Evolutionary conservation across 1,140 invertebrate genomes (phyloP).

Genomic region (Heterodera schachtii): DNA sequence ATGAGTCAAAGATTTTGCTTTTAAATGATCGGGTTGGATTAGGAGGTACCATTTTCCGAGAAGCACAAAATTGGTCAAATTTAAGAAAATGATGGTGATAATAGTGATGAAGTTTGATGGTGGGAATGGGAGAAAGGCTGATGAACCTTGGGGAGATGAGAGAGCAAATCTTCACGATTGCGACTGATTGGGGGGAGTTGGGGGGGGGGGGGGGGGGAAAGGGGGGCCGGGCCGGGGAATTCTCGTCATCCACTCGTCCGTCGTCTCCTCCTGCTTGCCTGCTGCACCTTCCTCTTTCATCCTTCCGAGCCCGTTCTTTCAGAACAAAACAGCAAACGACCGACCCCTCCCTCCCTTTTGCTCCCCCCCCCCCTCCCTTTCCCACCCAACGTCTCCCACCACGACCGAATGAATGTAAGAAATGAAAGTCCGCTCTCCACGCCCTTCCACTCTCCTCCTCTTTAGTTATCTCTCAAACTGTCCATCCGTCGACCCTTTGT

Average conservation of each 20-base stretch:
- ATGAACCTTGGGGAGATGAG: background rate
- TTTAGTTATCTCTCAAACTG: background rate
- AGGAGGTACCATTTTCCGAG: too few species aligned
- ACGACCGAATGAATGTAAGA: too few species aligned
- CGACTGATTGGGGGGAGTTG: background rate
- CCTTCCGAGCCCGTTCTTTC: background rate
- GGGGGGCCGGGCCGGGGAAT: background rate
- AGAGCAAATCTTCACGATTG: background rate
- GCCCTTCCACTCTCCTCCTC: background rate
- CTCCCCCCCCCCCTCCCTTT: too few species aligned
- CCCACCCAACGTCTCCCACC: too few species aligned
- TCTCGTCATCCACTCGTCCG: background rate
- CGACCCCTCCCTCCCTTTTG: too few species aligned
- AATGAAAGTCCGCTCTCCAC: background rate
- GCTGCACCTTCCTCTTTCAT: background rate
- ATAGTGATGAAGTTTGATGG: background rate
- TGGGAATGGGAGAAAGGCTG: background rate
- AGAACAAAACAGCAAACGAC: background rate
- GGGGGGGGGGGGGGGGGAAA: too few species aligned
- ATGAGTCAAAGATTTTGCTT: background rate
- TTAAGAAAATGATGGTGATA: background rate
- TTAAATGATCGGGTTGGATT: too few species aligned
- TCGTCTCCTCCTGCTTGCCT: background rate
- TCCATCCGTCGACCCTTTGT: too few species aligned
- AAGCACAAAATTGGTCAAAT: background rate